Evolutionary conservation across 2,888 invertebrate species (phyloP).

Genomic region (Drosophila pegasa): DNA sequence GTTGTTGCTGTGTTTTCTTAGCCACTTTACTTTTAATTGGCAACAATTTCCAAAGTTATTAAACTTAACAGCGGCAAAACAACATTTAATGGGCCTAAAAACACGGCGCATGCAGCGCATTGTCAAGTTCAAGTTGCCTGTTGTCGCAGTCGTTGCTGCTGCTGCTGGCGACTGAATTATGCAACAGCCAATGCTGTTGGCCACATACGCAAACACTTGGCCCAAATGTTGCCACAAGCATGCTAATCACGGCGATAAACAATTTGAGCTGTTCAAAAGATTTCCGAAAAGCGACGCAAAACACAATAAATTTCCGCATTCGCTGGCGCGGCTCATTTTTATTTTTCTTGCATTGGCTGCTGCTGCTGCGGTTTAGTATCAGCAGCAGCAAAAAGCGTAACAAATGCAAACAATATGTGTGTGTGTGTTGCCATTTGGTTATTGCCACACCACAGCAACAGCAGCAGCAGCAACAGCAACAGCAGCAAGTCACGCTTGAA

Average conservation of each 20-base stretch:
- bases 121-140: constrained; percentile 75
- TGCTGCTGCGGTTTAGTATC: constrained; percentile 63
- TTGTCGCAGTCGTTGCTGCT: constrained; percentile 5
- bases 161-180: constrained; percentile 52
- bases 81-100: constrained; percentile 55
- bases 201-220: constrained; percentile 44
- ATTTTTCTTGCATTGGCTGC: constrained; percentile 44
- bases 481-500: constrained; percentile 75
- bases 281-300: constrained; percentile 69
- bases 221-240: constrained; percentile 61
- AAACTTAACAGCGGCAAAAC: constrained; percentile 61
- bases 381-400: constrained; percentile 57
- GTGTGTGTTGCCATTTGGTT: constrained; percentile 66
- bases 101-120: constrained; percentile 44
- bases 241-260: constrained; percentile 78
- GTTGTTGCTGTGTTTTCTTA: constrained; percentile 48
- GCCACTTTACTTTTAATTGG: constrained; percentile 60
- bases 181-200: constrained; percentile 51
- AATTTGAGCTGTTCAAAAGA: constrained; percentile 72
- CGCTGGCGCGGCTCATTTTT: constrained; percentile 55
- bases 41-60: constrained; percentile 70
- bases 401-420: constrained; percentile 67
- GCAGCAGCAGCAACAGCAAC: constrained; percentile 36
- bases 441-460: constrained; percentile 62
- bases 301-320: constrained; percentile 79